Evolutionary conservation across 2,888 invertebrate genomes (phyloP).

Genomic region (Agrotis segetum): DNA sequence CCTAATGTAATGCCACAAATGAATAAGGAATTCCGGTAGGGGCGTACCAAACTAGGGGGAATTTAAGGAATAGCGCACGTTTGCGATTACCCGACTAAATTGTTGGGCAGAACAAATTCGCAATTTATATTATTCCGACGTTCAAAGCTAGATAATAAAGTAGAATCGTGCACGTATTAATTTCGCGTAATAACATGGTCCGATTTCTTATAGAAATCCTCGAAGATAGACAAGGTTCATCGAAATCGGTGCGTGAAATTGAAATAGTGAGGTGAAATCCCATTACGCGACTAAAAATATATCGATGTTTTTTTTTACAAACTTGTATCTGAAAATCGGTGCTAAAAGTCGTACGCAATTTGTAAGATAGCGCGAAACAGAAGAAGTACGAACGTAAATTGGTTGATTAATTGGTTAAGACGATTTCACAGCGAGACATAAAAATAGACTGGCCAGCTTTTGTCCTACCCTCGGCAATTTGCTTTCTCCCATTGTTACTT

Average conservation of each 20-base stretch:
- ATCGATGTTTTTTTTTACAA: neutral
- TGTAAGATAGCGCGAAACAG: slow-evolving; percentile 54
- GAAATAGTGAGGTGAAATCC: slow-evolving; percentile 30
- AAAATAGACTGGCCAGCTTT: slow-evolving; percentile 79
- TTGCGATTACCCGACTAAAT: slow-evolving; percentile 68
- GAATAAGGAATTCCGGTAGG: slow-evolving; percentile 86
- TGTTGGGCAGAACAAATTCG: slow-evolving; percentile 62
- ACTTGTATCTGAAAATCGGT: neutral
- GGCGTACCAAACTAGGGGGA: slow-evolving; percentile 75
- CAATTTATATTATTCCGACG: slow-evolving; percentile 59
- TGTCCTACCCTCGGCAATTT: slow-evolving; percentile 74
- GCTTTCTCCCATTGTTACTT: slow-evolving; percentile 80
- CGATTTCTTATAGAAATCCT: slow-evolving; percentile 29
- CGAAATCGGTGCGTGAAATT: slow-evolving; percentile 28
- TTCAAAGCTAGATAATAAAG: slow-evolving; percentile 49
- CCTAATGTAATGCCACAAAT: slow-evolving; percentile 88
- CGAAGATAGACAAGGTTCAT: slow-evolving; percentile 17
- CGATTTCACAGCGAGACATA: slow-evolving; percentile 77
- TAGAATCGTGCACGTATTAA: slow-evolving; percentile 56
- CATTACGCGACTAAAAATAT: neutral
- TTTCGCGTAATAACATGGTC: slow-evolving; percentile 47
- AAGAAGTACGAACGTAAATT: slow-evolving; percentile 77
- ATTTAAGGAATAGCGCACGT: slow-evolving; percentile 64
- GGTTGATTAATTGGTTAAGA: slow-evolving; percentile 84
- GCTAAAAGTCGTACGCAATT: slow-evolving; percentile 21